Base-by-base conservation (phyloP, 2,113 vertebrate species). In the Lagopus muta region DNA sequence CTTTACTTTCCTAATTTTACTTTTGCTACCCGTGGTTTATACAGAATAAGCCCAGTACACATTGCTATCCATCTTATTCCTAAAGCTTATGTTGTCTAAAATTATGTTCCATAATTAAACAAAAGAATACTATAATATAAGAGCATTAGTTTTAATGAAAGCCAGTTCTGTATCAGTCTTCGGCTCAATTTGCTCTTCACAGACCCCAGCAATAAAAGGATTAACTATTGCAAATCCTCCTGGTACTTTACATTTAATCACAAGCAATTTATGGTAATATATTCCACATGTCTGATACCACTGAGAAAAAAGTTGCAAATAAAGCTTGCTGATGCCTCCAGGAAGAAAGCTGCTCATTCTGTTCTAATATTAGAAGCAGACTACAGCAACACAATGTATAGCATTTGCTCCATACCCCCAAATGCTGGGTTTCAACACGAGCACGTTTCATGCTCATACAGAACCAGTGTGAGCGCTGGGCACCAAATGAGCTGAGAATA, bases 311-410 rank as follows among this genome's bases (percentile, higher is more conserved):
- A 81, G 32, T 42, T 89, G 87, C 78, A 84, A 91, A 90, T 74
- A 94, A 82, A 85, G 92, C 81, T 86, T 90, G 80, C 66, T 24
- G 90, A 95, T 91, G 94, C 88, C 82, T 96, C 61, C 96, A 95
- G 98, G 96, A 98, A 96, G 95, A 87, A 92, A 95, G 78, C 55
- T 61, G 77, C 86, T 96, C 82, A 13, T 64, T 93, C 76, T 91
- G 42, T 89, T 95, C 97, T 98, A 97, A 97, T 97, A 96, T 98
- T 97, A 98, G 97, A 95, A 94, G 71, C 95, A 95, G 93, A 64
- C 92, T 89, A 69, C 92, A 77, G 92, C 86, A 74, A 7, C 48
- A 88, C 94, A 93, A 82, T 88, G 73, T 25, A 62, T 55, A 97
- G 38, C 36, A 64, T 65, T 92, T 71, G 43, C 72, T 52, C 57